Conservation (phyloP, 2,113 vertebrate genomes). For the Pelecanoides urinatrix region DNA sequence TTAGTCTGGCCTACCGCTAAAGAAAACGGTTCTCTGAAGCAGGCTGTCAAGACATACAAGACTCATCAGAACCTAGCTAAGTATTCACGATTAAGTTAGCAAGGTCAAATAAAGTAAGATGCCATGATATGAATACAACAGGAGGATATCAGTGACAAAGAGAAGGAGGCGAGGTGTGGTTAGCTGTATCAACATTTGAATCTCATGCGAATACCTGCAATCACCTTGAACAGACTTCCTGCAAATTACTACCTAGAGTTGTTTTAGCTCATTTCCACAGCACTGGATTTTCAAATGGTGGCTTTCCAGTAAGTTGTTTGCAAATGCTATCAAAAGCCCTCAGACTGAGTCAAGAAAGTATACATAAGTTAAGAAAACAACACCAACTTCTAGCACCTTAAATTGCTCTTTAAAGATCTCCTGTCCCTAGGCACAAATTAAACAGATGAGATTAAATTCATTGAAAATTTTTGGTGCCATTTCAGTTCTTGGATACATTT, state of each 20-base stretch:
- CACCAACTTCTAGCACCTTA: not conserved
- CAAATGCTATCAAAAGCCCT: not conserved
- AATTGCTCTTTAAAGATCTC: not conserved
- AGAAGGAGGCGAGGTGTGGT: not conserved
- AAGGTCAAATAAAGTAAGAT: not conserved
- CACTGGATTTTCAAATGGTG: not conserved
- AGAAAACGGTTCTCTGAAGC: not conserved
- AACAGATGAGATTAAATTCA: not conserved
- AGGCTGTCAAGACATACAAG: not conserved
- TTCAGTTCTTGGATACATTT: not conserved
- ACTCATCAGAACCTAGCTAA: not conserved
- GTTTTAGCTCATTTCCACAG: not conserved
- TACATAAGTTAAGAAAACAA: rapidly evolving
- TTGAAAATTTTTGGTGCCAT: not conserved
- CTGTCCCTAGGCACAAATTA: not conserved
- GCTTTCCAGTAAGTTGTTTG: not conserved
- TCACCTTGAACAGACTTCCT: not conserved
- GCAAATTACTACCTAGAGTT: not conserved
- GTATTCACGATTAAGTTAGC: not conserved
- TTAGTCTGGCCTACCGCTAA: not conserved
- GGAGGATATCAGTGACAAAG: not conserved
- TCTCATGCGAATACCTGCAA: not conserved
- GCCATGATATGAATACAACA: not conserved
- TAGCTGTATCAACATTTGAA: not conserved
- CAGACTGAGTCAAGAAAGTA: not conserved